These are phyloP conservation scores for Chionis minor DNA, from an alignment of 2,113 vertebrate genomes.

Conservation along the genomic window DNA sequence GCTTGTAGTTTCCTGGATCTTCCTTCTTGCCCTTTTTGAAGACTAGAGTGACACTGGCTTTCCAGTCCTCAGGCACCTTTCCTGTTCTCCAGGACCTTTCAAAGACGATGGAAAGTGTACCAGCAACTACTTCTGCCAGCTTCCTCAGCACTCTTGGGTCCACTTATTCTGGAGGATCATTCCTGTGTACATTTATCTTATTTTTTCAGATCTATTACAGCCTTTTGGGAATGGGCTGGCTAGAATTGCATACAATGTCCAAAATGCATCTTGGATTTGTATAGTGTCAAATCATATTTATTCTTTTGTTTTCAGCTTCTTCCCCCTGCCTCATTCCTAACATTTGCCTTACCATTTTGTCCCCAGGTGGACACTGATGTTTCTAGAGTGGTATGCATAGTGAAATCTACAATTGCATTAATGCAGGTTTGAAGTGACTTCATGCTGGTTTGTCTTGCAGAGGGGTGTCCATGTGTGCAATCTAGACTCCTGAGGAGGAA, in stretches of 20 bases:
- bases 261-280: background rate
- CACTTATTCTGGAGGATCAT: background rate
- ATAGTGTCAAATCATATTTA: background rate
- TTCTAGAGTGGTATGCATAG: background rate
- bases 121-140: no score
- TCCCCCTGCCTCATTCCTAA: background rate
- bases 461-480: background rate
- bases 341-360: background rate
- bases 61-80: no score
- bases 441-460: background rate
- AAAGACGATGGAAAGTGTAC: no score
- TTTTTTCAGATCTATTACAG: background rate
- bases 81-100: no score
- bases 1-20: no score
- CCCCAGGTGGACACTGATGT: background rate
- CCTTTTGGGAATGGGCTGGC: background rate
- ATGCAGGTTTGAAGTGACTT: background rate
- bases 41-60: no score
- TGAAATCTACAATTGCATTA: background rate
- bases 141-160: background rate
- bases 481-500: background rate
- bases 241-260: background rate
- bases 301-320: background rate
- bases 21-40: no score
- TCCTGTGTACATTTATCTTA: background rate